These are phyloP conservation scores for Indri indri DNA, from an alignment of 2,113 vertebrate species.

Conservation along the genomic window DNA sequence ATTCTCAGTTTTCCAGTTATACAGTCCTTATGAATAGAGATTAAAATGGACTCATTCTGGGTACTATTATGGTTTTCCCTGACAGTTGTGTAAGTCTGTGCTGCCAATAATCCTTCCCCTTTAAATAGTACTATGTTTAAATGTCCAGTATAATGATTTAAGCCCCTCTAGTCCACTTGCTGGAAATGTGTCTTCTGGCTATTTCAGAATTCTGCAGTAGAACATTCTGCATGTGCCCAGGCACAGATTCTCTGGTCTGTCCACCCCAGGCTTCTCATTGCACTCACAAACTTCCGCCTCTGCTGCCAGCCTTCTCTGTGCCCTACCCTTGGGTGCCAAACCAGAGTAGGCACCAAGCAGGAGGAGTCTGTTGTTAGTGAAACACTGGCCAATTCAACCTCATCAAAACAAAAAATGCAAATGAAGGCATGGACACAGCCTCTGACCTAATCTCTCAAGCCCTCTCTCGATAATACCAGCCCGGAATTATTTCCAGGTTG, in stretches of 20 bases:
- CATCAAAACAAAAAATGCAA: neutral
- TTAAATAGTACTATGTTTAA: neutral
- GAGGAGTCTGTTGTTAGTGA: neutral
- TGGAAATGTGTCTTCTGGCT: neutral
- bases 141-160: neutral
- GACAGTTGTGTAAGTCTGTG: neutral
- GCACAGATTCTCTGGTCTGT: no score
- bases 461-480: neutral
- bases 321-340: neutral
- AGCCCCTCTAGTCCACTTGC: neutral
- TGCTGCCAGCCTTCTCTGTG: neutral
- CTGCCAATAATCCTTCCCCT: neutral
- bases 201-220: neutral
- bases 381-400: neutral
- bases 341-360: neutral
- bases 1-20: neutral
- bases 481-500: neutral
- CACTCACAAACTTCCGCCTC: neutral
- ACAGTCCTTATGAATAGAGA: neutral
- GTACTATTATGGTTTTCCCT: neutral
- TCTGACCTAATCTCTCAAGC: neutral
- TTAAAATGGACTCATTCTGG: neutral
- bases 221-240: neutral
- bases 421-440: accelerated
- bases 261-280: no score